phyloP scores from a whole-genome alignment of 2,888 invertebrate genomes.

The Bursaphelenchus okinawaensis region DNA sequence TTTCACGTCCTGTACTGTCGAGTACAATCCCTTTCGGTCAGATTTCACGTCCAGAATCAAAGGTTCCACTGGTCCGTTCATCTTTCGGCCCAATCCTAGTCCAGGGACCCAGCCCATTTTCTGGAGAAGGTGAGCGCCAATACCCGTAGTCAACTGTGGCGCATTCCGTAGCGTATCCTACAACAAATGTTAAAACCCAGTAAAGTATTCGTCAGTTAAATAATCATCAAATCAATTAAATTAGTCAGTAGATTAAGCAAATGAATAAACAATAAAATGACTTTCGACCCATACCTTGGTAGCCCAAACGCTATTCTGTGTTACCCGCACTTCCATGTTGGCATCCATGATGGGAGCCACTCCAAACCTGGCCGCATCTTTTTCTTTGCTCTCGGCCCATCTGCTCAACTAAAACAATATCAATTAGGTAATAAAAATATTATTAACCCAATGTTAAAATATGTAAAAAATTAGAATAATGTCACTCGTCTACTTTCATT shows the following conservation, averaged over 20 bases:
- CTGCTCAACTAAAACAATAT: conserved; percentile 1
- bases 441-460: too few species aligned
- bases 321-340: not conserved
- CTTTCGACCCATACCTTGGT: conserved; percentile 10
- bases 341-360: conserved; percentile 2
- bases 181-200: too few species aligned
- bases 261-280: not conserved
- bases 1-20: conserved; percentile 5
- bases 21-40: conserved; percentile 74
- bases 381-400: conserved; percentile 7
- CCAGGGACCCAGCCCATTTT: conserved; percentile 99
- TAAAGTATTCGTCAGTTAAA: too few species aligned
- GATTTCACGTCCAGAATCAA: conserved; percentile 87
- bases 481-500: too few species aligned
- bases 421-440: too few species aligned
- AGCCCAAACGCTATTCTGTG: conserved; percentile 3
- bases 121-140: conserved; percentile 91
- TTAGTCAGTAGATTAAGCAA: not conserved
- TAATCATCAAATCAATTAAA: not conserved
- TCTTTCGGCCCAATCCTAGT: conserved; percentile 89
- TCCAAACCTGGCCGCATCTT: conserved; percentile 5
- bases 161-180: conserved; percentile 85
- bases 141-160: conserved; percentile 84
- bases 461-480: too few species aligned
- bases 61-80: conserved; percentile 82